Base-by-base conservation (phyloP, 1,140 invertebrate species). In the Coenobita brevimanus region DNA sequence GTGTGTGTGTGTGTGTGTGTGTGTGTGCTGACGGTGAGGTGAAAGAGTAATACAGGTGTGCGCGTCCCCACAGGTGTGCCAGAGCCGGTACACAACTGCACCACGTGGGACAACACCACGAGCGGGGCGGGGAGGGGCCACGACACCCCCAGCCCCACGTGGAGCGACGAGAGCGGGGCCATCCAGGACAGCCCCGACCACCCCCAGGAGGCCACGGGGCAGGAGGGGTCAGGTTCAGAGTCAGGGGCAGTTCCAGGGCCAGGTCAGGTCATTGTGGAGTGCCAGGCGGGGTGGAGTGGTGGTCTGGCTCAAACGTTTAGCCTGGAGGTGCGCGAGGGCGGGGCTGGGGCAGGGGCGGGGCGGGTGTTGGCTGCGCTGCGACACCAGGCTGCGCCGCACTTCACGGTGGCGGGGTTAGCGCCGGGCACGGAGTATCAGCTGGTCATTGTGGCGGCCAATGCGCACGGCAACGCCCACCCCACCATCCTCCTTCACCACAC, bases 371-470 rank as follows among this genome's bases (percentile, higher is more conserved):
- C 75, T 43, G 46, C 27, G 21, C 46, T 79, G 46, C 30, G 76
- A 15, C 57, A 73, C 24, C 67, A 71, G n/a, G 38, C 82, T 15
- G 64, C 46, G 76, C 85, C 85, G 6, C 67, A 80, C 50, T 96
- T 96, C 92, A 93, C 94, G 81, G 93, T 96, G 85, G 94, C 94
- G 91, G 94, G 94, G 89, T 93, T 96, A 79, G 93, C 95, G 84
- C 94, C 95, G 0, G 95, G 95, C 36, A 93, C 38, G 6, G 85
- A 87, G 36, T 87, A 87, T 64, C 54, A 67, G 24, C 64, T 87
- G 1, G 78, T 76, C 1, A 76, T 87, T 0, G 76, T 80, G 38
- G 76, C 85, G 8, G 54, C 76, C 62, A 87, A 87, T 46, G 46
- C 85, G 17, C 85, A 87, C 27, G 85, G 85, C 2, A n/a, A 38